Evolutionary conservation across 2,888 invertebrate genomes (phyloP).

Genomic region (Argyresthia albistria): DNA sequence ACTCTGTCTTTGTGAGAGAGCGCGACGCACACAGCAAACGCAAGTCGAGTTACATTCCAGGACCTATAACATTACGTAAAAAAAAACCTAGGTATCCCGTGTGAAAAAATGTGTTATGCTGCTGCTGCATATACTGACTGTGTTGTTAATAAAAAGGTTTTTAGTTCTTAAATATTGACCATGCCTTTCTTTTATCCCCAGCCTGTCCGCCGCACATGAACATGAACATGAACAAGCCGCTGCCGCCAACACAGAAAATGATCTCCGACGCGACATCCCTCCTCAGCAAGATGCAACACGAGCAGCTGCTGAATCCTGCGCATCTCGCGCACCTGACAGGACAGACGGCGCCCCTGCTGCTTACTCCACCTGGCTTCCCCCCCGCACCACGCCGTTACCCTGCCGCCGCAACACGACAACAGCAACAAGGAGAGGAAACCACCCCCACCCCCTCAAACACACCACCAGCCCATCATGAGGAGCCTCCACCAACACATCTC

Average conservation of each 20-base stretch:
- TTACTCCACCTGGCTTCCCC: constrained; percentile 84
- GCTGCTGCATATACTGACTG: no score
- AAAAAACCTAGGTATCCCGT: no score
- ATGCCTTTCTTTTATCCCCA: constrained; percentile 26
- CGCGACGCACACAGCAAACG: no score
- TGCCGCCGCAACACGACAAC: constrained; percentile 76
- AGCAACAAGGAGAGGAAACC: constrained; percentile 70
- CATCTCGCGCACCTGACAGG: constrained; percentile 69
- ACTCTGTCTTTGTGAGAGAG: no score
- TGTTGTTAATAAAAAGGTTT: no score
- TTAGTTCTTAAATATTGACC: no score
- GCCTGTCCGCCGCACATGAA: constrained; percentile 77
- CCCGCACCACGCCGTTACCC: constrained; percentile 79
- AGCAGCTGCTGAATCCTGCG: constrained; percentile 72
- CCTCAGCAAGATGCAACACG: constrained; percentile 80
- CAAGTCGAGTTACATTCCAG: no score
- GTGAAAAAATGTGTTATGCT: no score
- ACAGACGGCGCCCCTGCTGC: constrained; percentile 74
- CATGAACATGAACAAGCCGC: constrained; percentile 80
- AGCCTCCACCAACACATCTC: constrained; percentile 88
- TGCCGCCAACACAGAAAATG: constrained; percentile 86
- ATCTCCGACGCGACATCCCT: constrained; percentile 79
- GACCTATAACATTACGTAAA: no score
- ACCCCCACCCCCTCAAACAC: constrained; percentile 74
- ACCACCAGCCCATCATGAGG: constrained; percentile 77